Conservation (phyloP, 2,888 invertebrate genomes). For the Ceriagrion tenellum region DNA sequence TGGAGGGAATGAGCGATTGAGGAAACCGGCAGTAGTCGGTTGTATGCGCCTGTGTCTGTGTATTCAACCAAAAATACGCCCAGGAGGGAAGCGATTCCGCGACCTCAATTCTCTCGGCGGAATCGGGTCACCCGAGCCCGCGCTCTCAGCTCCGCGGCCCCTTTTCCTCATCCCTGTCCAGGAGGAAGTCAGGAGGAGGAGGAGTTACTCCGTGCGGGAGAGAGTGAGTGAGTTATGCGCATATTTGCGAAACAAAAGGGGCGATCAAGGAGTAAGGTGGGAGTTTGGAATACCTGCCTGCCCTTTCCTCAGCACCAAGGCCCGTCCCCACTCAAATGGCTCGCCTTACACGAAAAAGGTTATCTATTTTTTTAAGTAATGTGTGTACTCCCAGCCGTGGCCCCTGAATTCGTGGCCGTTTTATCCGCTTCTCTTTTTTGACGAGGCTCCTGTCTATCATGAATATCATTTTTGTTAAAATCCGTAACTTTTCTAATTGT, state of each 20-base stretch:
- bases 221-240: constrained; percentile 12
- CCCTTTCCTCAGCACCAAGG: background rate
- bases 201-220: background rate
- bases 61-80: constrained; percentile 34
- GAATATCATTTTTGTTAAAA: too few species aligned
- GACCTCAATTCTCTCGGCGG: constrained; percentile 39
- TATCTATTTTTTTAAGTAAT: background rate
- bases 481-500: too few species aligned
- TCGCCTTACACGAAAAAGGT: background rate
- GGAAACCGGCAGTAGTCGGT: background rate
- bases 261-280: background rate
- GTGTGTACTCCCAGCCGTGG: background rate
- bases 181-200: background rate
- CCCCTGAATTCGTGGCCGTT: background rate
- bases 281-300: background rate
- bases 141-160: background rate
- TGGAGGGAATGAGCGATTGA: background rate
- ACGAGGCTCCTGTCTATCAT: too few species aligned
- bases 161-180: background rate
- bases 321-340: background rate
- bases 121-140: constrained; percentile 33
- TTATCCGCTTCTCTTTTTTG: background rate
- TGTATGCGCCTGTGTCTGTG: background rate
- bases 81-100: background rate
- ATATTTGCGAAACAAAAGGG: constrained; percentile 24